Conservation (phyloP, 1,140 invertebrate genomes). For the Lasioglossum baleicum region DNA sequence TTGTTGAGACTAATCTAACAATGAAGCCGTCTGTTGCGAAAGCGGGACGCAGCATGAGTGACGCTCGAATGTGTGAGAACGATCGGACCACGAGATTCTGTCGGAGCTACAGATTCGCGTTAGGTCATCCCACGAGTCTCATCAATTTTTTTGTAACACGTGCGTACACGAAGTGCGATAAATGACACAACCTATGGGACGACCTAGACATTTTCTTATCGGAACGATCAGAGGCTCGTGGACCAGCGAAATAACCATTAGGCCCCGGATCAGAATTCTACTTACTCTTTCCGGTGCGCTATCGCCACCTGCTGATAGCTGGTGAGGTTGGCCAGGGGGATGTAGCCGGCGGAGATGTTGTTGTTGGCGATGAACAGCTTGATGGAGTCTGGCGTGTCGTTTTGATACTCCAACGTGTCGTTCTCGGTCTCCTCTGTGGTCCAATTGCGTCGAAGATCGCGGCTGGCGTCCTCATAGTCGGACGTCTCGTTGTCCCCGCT, state of each 20-base stretch:
- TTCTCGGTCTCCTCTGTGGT: slow-evolving; percentile 49
- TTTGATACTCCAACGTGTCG: slow-evolving; percentile 65
- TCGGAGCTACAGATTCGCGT: background rate
- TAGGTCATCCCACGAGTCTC: background rate
- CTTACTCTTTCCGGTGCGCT: slow-evolving; percentile 73
- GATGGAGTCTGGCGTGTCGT: slow-evolving; percentile 52
- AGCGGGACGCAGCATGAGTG: slow-evolving; percentile 39
- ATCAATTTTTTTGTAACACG: too few relatives aligned
- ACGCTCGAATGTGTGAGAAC: slow-evolving; percentile 28
- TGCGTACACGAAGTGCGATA: too few relatives aligned
- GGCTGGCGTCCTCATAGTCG: slow-evolving; percentile 46
- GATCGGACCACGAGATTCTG: background rate
- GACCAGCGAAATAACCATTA: too few relatives aligned
- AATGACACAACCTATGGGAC: too few relatives aligned
- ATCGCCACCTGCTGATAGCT: slow-evolving; percentile 66
- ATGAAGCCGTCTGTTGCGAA: slow-evolving; percentile 13
- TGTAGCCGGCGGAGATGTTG: slow-evolving; percentile 37
- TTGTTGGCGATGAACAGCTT: slow-evolving; percentile 29
- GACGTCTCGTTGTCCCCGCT: slow-evolving; percentile 50
- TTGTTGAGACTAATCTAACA: slow-evolving; percentile 38
- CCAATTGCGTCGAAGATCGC: background rate
- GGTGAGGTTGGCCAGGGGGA: slow-evolving; percentile 64
- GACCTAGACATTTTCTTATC: too few relatives aligned
- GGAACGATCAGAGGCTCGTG: background rate
- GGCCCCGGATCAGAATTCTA: background rate